A percentile compares a stretch with the other conserved stretches of the same genome.
Evolutionary conservation across 2,888 invertebrate genomes (phyloP).

Genomic region (Mactromeris polynyma): DNA sequence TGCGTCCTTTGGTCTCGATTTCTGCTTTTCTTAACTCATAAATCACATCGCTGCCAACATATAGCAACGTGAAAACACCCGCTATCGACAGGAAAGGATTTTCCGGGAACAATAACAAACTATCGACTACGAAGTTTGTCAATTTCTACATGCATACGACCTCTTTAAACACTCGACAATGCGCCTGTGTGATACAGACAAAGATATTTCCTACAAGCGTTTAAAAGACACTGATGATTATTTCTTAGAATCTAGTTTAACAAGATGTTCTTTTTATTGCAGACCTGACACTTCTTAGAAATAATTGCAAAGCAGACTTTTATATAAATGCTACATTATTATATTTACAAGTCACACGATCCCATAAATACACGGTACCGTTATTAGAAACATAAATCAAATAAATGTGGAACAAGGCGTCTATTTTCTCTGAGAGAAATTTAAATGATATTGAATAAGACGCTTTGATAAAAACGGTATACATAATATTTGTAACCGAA

Average conservation of each 20-base stretch:
- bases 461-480: too few species aligned
- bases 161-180: background rate
- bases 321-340: background rate
- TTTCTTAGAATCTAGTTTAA: background rate
- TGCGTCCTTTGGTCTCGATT: slow-evolving; percentile 5
- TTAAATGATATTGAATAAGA: too few species aligned
- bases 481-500: too few species aligned
- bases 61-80: background rate
- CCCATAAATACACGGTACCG: background rate
- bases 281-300: background rate
- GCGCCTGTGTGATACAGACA: slow-evolving; percentile 3
- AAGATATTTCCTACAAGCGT: background rate
- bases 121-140: background rate
- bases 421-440: background rate
- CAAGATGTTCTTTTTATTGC: background rate
- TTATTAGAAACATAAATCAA: background rate
- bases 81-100: background rate
- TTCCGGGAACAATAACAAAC: background rate
- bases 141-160: background rate
- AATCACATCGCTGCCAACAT: background rate
- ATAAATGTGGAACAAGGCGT: background rate
- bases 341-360: background rate
- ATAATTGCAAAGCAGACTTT: background rate
- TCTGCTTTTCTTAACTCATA: background rate
- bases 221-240: background rate